Base-by-base conservation (phyloP, 2,113 vertebrate genomes). In the Arizona elegans region DNA sequence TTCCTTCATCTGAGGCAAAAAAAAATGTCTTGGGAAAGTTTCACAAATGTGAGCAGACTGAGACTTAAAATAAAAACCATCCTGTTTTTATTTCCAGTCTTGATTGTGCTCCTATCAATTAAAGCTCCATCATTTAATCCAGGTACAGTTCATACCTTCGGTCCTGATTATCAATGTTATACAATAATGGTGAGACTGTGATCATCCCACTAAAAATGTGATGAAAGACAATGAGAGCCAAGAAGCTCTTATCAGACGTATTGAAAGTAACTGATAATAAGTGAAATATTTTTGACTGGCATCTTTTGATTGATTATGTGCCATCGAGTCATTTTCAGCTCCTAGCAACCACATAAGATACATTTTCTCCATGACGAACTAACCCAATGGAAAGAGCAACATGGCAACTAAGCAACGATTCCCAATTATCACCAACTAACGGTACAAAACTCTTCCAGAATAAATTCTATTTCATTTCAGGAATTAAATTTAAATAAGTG, bases 401-500 rank as follows among this genome's bases (percentile, higher is more conserved):
- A 47, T 91, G 87, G 54, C 90, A 94, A 93, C 90, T 81, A 91
- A 93, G 8, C 38, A 91, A n/a, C 89, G 70, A 89, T 23, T 19
- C 26, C 21, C 54, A 90, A 19, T 92, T 91, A 93, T 56, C 65
- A 43, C 5, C 90, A 19, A 2, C 9, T 91, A 0, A 1, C n/a
- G 59, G 2, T 0, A 92, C 8, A 56, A 94, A 38, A 70, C 56
- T 47, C 0, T 88, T 96, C 91, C 88, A 92, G 47, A 92, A 91
- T 0, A 88, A 53, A 3, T 50, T 89, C 15, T 89, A 38, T 93
- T 93, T 91, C 90, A 19, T 93, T 95, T 93, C 90, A 50, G 88
- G 29, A 90, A 86, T 88, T 94, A 5, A 0, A 88, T 81, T 90
- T 86, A 88, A 91, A 58, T 93, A 87, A 26, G 3, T 11, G 86